phyloP scores from a whole-genome alignment of 1,140 invertebrate species.

The Palaemon carinicauda region DNA sequence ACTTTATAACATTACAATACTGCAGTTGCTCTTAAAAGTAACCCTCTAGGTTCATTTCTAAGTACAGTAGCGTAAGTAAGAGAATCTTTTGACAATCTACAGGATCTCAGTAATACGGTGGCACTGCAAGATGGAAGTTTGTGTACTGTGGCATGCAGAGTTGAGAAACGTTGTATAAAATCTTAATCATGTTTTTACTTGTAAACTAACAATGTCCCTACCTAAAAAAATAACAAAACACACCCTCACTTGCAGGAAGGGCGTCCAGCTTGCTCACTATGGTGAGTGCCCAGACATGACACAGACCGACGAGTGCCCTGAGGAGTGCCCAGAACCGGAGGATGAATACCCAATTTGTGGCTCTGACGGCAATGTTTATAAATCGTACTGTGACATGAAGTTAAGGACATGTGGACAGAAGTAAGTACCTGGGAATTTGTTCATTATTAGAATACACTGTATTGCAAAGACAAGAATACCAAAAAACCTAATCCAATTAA shows the following conservation, averaged over 20 bases:
- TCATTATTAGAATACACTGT: background rate
- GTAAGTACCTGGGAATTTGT: slow-evolving; percentile 69
- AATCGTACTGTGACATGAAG: slow-evolving; percentile 86
- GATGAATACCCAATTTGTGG: slow-evolving; percentile 79
- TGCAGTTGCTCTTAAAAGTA: too few relatives aligned
- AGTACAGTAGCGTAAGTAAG: too few relatives aligned
- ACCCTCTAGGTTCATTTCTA: too few relatives aligned
- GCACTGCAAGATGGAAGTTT: too few relatives aligned
- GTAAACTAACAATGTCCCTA: too few relatives aligned
- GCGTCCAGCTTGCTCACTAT: slow-evolving; percentile 84
- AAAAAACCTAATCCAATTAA: background rate
- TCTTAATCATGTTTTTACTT: too few relatives aligned
- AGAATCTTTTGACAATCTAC: too few relatives aligned
- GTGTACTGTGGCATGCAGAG: too few relatives aligned
- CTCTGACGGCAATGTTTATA: slow-evolving; percentile 90
- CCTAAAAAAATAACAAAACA: background rate
- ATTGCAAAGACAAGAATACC: background rate
- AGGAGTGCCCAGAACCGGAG: slow-evolving; percentile 73
- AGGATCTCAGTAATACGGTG: too few relatives aligned
- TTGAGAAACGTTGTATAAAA: too few relatives aligned
- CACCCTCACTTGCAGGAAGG: slow-evolving; percentile 71
- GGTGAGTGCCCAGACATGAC: slow-evolving; percentile 83
- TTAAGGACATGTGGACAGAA: slow-evolving; percentile 83
- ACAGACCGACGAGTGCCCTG: slow-evolving; percentile 72
- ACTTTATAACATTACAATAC: too few relatives aligned